phyloP scores from a whole-genome alignment of 2,113 vertebrate genomes.

The Vidua macroura region DNA sequence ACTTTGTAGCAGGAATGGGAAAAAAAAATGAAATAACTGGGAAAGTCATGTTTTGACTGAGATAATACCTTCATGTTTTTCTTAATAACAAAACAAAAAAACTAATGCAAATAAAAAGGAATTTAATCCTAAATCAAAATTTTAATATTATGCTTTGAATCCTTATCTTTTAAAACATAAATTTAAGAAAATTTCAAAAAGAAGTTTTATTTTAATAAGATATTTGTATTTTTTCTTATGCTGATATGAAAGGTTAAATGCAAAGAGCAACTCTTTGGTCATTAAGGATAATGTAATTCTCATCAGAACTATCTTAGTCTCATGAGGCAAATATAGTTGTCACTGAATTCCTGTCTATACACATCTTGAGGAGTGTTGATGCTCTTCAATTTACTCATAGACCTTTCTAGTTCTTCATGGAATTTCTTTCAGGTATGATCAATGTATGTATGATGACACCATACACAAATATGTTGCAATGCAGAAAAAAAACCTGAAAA shows the following conservation, averaged over 20 bases:
- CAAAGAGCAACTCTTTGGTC: not conserved
- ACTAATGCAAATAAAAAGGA: accelerated
- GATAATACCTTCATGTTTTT: not conserved
- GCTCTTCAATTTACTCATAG: not conserved
- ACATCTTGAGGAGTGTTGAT: not conserved
- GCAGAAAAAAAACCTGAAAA: too few relatives aligned
- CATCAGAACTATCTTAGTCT: not conserved
- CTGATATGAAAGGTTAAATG: not conserved
- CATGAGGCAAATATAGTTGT: not conserved
- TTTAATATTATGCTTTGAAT: not conserved
- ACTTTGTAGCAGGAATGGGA: not conserved
- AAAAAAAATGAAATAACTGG: not conserved
- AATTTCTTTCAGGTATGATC: not conserved
- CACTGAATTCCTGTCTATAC: not conserved
- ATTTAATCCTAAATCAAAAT: not conserved
- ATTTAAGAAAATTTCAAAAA: not conserved
- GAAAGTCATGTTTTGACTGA: not conserved
- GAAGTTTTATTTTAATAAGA: not conserved
- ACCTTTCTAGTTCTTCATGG: not conserved
- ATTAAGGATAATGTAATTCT: not conserved
- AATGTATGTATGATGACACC: not conserved
- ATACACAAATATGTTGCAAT: not conserved
- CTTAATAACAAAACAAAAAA: not conserved
- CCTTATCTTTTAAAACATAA: not conserved
- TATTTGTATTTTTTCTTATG: accelerated